phyloP scores from a whole-genome alignment of 2,888 invertebrate genomes.

The Melangyna quadrimaculata region DNA sequence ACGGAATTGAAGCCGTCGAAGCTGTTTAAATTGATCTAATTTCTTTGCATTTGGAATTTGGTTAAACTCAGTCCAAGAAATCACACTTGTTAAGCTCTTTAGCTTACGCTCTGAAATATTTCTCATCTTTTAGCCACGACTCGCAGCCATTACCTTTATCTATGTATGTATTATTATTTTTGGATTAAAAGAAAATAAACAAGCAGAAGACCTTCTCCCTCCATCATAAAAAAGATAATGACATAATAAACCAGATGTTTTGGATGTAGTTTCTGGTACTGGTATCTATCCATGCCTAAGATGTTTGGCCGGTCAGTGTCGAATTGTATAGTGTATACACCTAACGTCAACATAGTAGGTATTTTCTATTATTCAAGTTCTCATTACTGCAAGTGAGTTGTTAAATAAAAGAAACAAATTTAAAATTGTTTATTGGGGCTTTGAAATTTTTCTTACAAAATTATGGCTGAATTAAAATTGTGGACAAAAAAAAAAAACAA shows the following conservation, averaged over 20 bases:
- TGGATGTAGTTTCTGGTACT: neutral
- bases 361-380: neutral
- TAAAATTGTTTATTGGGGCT: too few relatives aligned
- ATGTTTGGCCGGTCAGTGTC: conserved; percentile 42
- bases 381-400: neutral
- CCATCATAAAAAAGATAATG: conserved; percentile 34
- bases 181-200: neutral
- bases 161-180: neutral
- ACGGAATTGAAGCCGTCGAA: too few relatives aligned
- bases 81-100: too few relatives aligned
- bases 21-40: too few relatives aligned
- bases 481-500: neutral
- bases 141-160: too few relatives aligned
- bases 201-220: conserved; percentile 26
- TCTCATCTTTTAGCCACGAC: too few relatives aligned
- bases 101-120: too few relatives aligned
- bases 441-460: neutral
- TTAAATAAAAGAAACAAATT: neutral
- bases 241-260: neutral
- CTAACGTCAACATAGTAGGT: conserved; percentile 28
- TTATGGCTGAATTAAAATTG: neutral
- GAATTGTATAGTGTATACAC: conserved; percentile 31
- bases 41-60: too few relatives aligned
- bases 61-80: too few relatives aligned
- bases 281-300: conserved; percentile 30